These are phyloP conservation scores for Bothrops jararaca DNA, from an alignment of 2,113 vertebrate species.

Conservation along the genomic window DNA sequence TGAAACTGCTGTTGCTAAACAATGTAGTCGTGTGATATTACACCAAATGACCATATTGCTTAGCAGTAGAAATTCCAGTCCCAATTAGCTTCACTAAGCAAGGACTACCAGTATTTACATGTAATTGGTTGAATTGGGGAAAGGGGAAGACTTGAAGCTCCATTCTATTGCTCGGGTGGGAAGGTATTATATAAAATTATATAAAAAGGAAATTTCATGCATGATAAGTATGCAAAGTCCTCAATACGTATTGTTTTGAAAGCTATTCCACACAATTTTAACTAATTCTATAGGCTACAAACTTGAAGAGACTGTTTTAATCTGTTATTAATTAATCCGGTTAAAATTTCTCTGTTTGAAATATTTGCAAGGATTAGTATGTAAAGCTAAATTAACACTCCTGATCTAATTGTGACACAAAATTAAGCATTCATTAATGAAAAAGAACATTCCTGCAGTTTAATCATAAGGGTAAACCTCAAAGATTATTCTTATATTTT, in stretches of 20 bases:
- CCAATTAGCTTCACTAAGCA: neutral
- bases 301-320: neutral
- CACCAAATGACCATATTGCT: neutral
- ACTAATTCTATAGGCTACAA: neutral
- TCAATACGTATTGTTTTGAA: neutral
- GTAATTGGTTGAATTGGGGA: neutral
- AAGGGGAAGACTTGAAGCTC: neutral
- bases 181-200: neutral
- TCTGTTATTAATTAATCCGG: neutral
- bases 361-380: neutral
- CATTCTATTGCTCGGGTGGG: neutral
- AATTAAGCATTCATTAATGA: slow-evolving; percentile 5
- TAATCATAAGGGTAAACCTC: slow-evolving; percentile 9
- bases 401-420: neutral
- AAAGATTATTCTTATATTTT: slow-evolving; percentile 29
- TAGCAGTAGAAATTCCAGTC: neutral
- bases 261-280: neutral
- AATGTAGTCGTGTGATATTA: neutral
- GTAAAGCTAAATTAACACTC: neutral
- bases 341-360: neutral
- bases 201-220: neutral
- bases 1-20: neutral
- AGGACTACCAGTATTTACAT: neutral
- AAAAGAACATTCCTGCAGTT: slow-evolving; percentile 21
- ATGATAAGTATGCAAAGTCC: neutral